Percentiles rank a stretch among this genome's conserved stretches.
Conservation (phyloP, 2,888 invertebrate species). For the Zeuzera pyrina region DNA sequence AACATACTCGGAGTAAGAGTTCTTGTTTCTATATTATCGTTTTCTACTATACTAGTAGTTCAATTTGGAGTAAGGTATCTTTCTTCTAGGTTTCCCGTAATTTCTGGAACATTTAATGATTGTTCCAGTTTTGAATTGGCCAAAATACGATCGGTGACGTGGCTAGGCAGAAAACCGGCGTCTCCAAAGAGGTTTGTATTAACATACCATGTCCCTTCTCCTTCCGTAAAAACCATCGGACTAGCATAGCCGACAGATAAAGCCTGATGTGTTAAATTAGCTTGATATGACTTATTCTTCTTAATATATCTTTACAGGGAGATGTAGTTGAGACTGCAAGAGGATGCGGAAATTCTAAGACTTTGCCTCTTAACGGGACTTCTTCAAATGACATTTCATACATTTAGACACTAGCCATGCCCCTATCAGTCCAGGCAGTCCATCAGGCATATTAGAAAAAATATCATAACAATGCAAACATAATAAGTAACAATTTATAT, state of each 20-base stretch:
- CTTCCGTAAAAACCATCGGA: constrained; percentile 11
- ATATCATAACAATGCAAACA: not conserved
- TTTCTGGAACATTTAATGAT: too few species aligned
- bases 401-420: constrained; percentile 1
- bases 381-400: constrained; percentile 8
- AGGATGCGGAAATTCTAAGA: constrained; percentile 9
- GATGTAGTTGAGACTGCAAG: constrained; percentile 12
- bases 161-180: constrained; percentile 12
- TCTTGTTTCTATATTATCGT: too few species aligned
- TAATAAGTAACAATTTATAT: not conserved
- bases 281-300: constrained; percentile 10
- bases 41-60: too few species aligned
- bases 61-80: too few species aligned
- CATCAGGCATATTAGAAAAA: not conserved
- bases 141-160: constrained; percentile 13
- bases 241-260: constrained; percentile 8
- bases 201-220: constrained; percentile 2
- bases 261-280: constrained; percentile 4
- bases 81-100: too few species aligned
- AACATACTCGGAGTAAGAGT: too few species aligned
- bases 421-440: not conserved
- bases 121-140: too few species aligned
- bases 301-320: constrained; percentile 12
- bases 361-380: constrained; percentile 9
- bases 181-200: constrained; percentile 14